phyloP scores from a whole-genome alignment of 1,140 invertebrate genomes.

The Pogonomyrmex californicus region DNA sequence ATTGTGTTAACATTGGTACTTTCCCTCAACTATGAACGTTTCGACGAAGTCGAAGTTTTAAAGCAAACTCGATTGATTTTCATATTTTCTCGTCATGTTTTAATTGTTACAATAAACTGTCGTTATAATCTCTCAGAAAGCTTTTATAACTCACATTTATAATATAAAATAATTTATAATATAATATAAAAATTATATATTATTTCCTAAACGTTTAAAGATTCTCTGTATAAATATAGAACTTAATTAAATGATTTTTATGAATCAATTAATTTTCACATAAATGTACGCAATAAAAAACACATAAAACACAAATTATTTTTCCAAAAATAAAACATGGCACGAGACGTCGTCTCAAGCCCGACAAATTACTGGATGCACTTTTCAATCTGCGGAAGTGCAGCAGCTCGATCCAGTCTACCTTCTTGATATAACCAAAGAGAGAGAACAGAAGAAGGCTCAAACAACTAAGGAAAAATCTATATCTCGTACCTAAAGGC shows the following conservation, averaged over 20 bases:
- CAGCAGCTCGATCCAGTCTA: constrained; percentile 37
- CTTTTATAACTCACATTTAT: neutral
- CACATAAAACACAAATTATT: neutral
- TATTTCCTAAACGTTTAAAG: too few relatives aligned
- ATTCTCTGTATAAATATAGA: too few relatives aligned
- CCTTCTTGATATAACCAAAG: constrained; percentile 27
- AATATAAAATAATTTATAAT: too few relatives aligned
- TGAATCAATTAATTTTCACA: neutral
- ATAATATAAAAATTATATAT: too few relatives aligned
- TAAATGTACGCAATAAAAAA: neutral
- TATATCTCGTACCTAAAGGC: constrained; percentile 45
- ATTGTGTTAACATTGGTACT: neutral
- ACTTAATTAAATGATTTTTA: neutral
- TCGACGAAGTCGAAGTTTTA: neutral
- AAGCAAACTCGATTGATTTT: neutral
- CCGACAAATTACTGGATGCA: constrained; percentile 51
- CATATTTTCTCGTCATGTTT: neutral
- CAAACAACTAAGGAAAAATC: constrained; percentile 49
- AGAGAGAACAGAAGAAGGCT: constrained; percentile 57
- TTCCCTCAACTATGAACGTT: neutral
- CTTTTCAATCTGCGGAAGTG: constrained; percentile 71
- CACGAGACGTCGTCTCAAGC: neutral
- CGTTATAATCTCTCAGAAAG: neutral
- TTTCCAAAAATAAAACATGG: constrained; percentile 1
- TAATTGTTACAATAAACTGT: neutral